Percentiles rank a stretch among this genome's conserved stretches.
These are phyloP conservation scores for Trachelus tabidus DNA, from an alignment of 2,888 invertebrate genomes.

Conservation along the genomic window DNA sequence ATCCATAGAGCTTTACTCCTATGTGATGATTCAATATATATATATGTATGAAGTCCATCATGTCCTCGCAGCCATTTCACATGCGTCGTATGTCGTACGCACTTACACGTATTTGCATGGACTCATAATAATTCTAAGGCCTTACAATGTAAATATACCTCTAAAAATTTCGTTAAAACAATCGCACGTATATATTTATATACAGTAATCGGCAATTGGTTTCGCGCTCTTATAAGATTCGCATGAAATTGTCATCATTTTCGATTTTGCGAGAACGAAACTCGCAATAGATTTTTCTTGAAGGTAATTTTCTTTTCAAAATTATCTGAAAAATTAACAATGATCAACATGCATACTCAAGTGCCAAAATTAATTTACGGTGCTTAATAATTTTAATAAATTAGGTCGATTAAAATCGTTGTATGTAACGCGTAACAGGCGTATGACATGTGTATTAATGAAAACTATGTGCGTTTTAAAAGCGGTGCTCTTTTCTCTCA, in stretches of 20 bases:
- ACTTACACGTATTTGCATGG: not conserved
- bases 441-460: conserved; percentile 14
- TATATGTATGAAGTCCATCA: too few species aligned
- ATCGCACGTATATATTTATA: conserved; percentile 38
- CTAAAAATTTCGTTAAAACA: conserved; percentile 41
- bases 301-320: not conserved
- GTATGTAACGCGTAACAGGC: conserved; percentile 31
- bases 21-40: not conserved
- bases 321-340: conserved; percentile 1
- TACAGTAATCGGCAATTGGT: conserved; percentile 36
- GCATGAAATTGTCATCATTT: not conserved
- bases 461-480: conserved; percentile 11
- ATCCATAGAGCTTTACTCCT: not conserved
- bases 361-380: not conserved
- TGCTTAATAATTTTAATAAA: not conserved
- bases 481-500: not conserved
- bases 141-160: conserved; percentile 20
- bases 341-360: conserved; percentile 4
- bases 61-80: too few species aligned
- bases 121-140: not conserved
- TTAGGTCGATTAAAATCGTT: conserved; percentile 32
- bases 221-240: not conserved
- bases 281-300: not conserved
- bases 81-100: not conserved
- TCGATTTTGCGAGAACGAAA: not conserved